Evolutionary conservation across 1,140 invertebrate species (phyloP).

Genomic region (Drosophila erecta): DNA sequence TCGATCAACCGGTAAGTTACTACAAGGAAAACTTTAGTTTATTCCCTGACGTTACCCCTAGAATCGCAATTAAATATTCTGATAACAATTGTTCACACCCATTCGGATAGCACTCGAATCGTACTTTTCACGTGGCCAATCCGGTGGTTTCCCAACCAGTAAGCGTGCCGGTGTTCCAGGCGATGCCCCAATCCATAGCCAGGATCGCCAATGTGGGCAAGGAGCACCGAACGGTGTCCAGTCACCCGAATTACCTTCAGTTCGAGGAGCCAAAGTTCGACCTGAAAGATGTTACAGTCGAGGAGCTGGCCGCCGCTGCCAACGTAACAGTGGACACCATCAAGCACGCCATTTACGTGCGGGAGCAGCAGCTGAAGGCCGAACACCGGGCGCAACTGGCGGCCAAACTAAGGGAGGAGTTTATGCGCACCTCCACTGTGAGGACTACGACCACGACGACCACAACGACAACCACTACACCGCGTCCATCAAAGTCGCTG

Average conservation of each 20-base stretch:
- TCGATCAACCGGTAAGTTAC: conserved; percentile 50
- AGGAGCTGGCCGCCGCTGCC: conserved; percentile 87
- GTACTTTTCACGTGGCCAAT: conserved; percentile 78
- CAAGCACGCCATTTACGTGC: conserved; percentile 89
- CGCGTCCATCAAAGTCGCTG: conserved; percentile 35
- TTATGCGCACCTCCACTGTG: conserved; percentile 83
- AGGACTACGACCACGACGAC: conserved; percentile 85
- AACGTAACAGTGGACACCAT: conserved; percentile 91
- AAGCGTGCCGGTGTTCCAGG: conserved; percentile 79
- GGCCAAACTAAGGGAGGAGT: conserved; percentile 72
- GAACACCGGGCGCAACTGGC: conserved; percentile 75
- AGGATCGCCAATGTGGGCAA: conserved; percentile 83
- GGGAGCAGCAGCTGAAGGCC: conserved; percentile 88
- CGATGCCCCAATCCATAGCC: conserved; percentile 86
- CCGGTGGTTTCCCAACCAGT: conserved; percentile 74
- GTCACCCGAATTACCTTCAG: conserved; percentile 77
- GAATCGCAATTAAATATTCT: not conserved
- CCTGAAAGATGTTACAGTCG: conserved; percentile 86
- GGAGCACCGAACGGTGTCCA: conserved; percentile 43
- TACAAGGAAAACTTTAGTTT: no score
- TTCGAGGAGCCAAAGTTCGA: conserved; percentile 83
- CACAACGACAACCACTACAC: conserved; percentile 72
- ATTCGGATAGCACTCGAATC: conserved; percentile 61
- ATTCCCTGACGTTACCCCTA: no score
- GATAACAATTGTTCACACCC: not conserved